A percentile compares a stretch with the other conserved stretches of the same genome.
These are phyloP conservation scores for Drosophila varians DNA, from an alignment of 1,140 invertebrate species.

Conservation along the genomic window DNA sequence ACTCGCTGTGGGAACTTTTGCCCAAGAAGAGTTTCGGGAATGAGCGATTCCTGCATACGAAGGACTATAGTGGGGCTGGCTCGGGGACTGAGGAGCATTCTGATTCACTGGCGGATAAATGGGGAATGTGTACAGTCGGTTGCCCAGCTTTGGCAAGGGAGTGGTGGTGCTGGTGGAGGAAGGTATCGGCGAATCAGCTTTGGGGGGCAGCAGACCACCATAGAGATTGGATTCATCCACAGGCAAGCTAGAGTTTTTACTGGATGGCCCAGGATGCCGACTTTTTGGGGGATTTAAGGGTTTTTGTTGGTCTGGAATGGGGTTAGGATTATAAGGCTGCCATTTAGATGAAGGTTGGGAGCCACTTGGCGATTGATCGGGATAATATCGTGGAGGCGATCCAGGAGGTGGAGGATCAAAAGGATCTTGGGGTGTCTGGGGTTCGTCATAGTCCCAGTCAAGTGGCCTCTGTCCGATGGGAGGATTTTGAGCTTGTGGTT, in stretches of 20 bases:
- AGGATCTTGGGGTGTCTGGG: constrained; percentile 9
- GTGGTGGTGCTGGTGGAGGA: constrained; percentile 5
- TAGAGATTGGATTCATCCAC: constrained; percentile 58
- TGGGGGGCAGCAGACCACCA: constrained; percentile 52
- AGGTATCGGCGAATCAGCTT: neutral
- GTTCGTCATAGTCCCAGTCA: constrained; percentile 21
- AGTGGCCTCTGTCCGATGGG: constrained; percentile 20
- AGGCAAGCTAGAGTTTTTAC: neutral
- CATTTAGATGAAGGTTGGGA: constrained; percentile 5
- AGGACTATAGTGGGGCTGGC: constrained; percentile 72
- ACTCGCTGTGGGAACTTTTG: constrained; percentile 35
- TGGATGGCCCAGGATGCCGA: neutral
- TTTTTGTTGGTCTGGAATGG: neutral
- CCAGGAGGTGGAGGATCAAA: neutral
- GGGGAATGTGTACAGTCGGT: constrained; percentile 49
- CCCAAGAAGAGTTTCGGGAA: constrained; percentile 64
- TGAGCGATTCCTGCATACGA: constrained; percentile 73
- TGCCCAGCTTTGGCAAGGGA: constrained; percentile 12
- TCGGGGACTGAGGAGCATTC: constrained; percentile 16
- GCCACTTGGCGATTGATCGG: constrained; percentile 32
- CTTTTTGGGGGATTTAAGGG: neutral
- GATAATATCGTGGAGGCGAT: constrained; percentile 1
- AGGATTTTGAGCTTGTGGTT: neutral
- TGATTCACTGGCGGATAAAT: constrained; percentile 52
- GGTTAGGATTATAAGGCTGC: constrained; percentile 8